Base-by-base conservation (phyloP, 2,888 invertebrate genomes). In the Pachymerium ferrugineum region DNA sequence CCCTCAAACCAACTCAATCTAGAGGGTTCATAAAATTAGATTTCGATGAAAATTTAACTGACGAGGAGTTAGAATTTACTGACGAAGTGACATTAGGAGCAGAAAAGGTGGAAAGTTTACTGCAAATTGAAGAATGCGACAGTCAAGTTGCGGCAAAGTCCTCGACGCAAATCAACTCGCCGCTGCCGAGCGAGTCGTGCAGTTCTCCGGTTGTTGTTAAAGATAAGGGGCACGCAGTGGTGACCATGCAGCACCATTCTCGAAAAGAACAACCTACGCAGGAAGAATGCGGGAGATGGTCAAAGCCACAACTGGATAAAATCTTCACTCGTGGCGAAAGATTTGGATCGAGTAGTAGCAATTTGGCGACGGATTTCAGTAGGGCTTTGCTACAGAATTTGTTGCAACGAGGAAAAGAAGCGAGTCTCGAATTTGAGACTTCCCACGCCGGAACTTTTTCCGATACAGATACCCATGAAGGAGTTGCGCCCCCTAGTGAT, bases 351-450 rank as follows among this genome's bases (percentile, higher is more conserved):
- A 25, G 70, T 16, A 25, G 25, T 22, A 33, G 22, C 16, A 70
- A 31, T 70, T 12, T 25, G 16, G 33, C 70, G 12, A 33, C 70
- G 33, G 70, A 70, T 33, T 70, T 70, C 33, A 70, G 70, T 33
- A n/a, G 33, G 3, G 70, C 70, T 10, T 33, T 70, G 35, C 33
- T 70, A n/a, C 29, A 70, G 4, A 70, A 70, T 31, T 19, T 70
- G 35, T 22, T 70, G 16, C 14, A 33, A n/a, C 28, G 30, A 70
- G 70, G 70, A 8, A 70, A 70, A 30, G 70, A 70, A 14, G 19
- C 29, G 14, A 30, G 31, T 31, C 29, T 70, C 29, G 30, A 70
- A 14, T 31, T 70, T 33, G 70, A 31, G 16, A 33, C 16, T 30
- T 70, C 70, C 5, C 70, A 33, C 29, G 70, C 28, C 28, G 70